Conservation (phyloP, 2,888 invertebrate genomes). For the Allophyes oxyacanthae region DNA sequence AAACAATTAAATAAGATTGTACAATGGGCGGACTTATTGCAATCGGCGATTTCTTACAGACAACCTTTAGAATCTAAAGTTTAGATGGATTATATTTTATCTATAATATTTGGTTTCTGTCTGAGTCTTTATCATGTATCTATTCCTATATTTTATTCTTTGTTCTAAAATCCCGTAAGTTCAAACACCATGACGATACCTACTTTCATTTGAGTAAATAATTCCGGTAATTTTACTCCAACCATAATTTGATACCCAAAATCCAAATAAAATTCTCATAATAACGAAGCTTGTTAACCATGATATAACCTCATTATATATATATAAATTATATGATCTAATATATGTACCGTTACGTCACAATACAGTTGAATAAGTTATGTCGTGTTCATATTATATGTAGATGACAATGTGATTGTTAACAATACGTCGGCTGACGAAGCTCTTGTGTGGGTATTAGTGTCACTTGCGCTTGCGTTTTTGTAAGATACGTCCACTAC, state of each 20-base stretch:
- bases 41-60: too few relatives aligned
- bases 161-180: too few relatives aligned
- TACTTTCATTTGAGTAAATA: not conserved
- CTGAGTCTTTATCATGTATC: too few relatives aligned
- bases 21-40: too few relatives aligned
- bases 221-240: constrained; percentile 1
- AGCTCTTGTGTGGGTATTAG: constrained; percentile 34
- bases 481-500: not conserved
- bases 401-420: constrained; percentile 35
- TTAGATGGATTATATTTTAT: too few relatives aligned
- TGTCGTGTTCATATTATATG: constrained; percentile 3
- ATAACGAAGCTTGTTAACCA: not conserved
- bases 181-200: constrained; percentile 8
- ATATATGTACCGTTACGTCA: constrained; percentile 31
- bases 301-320: constrained; percentile 22
- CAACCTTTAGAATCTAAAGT: too few relatives aligned
- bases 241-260: constrained; percentile 9
- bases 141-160: too few relatives aligned
- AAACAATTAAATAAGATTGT: too few relatives aligned
- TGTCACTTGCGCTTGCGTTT: constrained; percentile 20
- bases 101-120: too few relatives aligned
- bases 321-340: constrained; percentile 1
- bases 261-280: constrained; percentile 4
- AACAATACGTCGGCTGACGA: constrained; percentile 10
- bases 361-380: constrained; percentile 15